phyloP scores from a whole-genome alignment of 92 coral and sea anemone species.

The Muricea muricata region DNA sequence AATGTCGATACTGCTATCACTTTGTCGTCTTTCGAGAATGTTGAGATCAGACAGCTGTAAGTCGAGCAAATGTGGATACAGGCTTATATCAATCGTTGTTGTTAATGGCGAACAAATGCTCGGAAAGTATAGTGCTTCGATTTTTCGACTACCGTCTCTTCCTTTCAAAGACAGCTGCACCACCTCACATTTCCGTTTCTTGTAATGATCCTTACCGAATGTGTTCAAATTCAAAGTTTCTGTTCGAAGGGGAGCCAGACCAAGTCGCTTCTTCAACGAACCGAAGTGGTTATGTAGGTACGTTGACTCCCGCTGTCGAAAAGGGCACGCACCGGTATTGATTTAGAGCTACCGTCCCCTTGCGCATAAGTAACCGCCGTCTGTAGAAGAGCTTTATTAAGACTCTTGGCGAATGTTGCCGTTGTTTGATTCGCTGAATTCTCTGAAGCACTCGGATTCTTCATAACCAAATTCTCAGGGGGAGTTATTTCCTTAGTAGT shows the following conservation, averaged over 20 bases:
- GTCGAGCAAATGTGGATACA: slow-evolving; percentile 53
- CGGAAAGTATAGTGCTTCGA: background rate
- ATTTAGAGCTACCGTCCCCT: background rate
- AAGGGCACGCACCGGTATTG: slow-evolving; percentile 51
- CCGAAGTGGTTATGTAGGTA: slow-evolving; percentile 60
- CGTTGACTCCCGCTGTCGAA: slow-evolving; percentile 70
- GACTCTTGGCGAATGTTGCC: slow-evolving; percentile 57
- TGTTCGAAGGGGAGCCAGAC: slow-evolving; percentile 36
- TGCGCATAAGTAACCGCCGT: slow-evolving; percentile 60
- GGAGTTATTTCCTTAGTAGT: background rate
- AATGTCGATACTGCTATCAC: slow-evolving; percentile 50
- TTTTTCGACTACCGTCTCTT: slow-evolving; percentile 9
- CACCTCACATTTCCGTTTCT: slow-evolving; percentile 49
- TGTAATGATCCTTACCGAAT: slow-evolving; percentile 34
- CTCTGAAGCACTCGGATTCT: background rate
- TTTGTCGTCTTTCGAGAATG: slow-evolving; percentile 24
- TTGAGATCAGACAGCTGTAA: slow-evolving; percentile 66
- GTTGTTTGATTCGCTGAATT: slow-evolving; percentile 43
- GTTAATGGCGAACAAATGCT: slow-evolving; percentile 22
- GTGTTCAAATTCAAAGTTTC: slow-evolving; percentile 61
- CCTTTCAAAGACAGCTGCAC: slow-evolving; percentile 46
- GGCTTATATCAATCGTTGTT: slow-evolving; percentile 28
- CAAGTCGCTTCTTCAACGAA: slow-evolving; percentile 41
- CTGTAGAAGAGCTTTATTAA: slow-evolving; percentile 41
- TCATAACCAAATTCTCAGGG: background rate